Conservation (phyloP, 2,888 invertebrate species). For the Pachycephus smyrnensis region DNA sequence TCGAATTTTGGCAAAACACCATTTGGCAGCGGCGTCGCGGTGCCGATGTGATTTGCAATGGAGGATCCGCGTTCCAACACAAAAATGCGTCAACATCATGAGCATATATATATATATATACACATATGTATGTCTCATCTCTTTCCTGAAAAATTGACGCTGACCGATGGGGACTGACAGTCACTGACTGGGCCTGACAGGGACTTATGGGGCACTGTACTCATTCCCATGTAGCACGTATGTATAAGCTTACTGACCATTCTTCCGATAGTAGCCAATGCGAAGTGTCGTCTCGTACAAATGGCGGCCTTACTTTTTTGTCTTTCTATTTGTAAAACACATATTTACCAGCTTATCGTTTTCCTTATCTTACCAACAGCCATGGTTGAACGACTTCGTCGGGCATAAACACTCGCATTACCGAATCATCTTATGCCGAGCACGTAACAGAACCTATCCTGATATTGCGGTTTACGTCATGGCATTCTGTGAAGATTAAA, state of each 20-base stretch:
- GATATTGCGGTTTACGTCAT: neutral
- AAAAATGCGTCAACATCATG: neutral
- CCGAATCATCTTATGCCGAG: neutral
- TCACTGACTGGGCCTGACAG: too few species aligned
- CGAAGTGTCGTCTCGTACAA: neutral
- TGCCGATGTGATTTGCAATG: neutral
- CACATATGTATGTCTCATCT: neutral
- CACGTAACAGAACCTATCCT: neutral
- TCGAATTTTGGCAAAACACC: neutral
- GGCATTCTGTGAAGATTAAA: neutral
- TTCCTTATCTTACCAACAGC: constrained; percentile 28
- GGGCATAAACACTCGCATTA: constrained; percentile 24
- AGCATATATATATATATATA: neutral
- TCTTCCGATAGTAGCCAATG: neutral
- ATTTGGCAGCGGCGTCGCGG: neutral
- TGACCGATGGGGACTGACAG: too few species aligned
- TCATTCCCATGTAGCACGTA: neutral
- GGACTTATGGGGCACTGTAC: too few species aligned
- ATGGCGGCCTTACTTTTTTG: neutral
- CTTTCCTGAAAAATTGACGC: too few species aligned
- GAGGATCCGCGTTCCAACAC: neutral
- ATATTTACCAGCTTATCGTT: constrained; percentile 30
- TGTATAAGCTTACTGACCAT: neutral
- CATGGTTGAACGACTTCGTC: constrained; percentile 22
- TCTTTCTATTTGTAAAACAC: constrained; percentile 7